phyloP scores from a whole-genome alignment of 2,797 vertebrate species.

The Xenopus petersii region DNA sequence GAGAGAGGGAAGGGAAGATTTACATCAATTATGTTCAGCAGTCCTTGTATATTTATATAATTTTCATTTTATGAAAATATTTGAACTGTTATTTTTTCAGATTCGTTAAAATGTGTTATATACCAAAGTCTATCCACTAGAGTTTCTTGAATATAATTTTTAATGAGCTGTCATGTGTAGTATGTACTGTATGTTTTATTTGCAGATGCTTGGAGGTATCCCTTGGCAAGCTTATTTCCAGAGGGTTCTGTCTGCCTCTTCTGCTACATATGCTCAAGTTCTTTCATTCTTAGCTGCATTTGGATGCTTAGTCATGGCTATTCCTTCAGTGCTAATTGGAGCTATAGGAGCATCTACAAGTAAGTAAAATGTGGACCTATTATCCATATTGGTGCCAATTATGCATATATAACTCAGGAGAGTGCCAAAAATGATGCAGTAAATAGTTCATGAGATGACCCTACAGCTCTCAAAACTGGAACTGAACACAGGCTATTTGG shows the following conservation, averaged over 20 bases:
- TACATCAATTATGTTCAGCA: too few species aligned
- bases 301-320: slow-evolving; percentile 92
- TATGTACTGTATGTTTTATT: slow-evolving; percentile 51
- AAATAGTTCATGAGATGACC: too few species aligned
- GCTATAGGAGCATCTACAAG: slow-evolving; percentile 96
- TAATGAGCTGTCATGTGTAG: not conserved
- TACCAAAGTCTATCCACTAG: not conserved
- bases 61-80: too few species aligned
- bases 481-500: too few species aligned
- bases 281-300: slow-evolving; percentile 93
- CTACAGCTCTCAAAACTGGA: too few species aligned
- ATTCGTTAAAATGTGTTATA: too few species aligned
- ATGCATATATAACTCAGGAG: not conserved
- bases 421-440: not conserved
- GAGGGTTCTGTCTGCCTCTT: slow-evolving; percentile 91
- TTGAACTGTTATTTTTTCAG: too few species aligned
- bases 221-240: slow-evolving; percentile 98
- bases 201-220: slow-evolving; percentile 91
- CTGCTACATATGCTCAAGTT: slow-evolving; percentile 92
- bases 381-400: not conserved
- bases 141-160: not conserved
- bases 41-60: too few species aligned
- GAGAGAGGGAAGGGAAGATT: too few species aligned
- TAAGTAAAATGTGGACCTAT: slow-evolving; percentile 53
- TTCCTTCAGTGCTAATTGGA: slow-evolving; percentile 89